These are phyloP conservation scores for Polyodon spathula DNA, from an alignment of 2,113 vertebrate genomes.

Conservation along the genomic window DNA sequence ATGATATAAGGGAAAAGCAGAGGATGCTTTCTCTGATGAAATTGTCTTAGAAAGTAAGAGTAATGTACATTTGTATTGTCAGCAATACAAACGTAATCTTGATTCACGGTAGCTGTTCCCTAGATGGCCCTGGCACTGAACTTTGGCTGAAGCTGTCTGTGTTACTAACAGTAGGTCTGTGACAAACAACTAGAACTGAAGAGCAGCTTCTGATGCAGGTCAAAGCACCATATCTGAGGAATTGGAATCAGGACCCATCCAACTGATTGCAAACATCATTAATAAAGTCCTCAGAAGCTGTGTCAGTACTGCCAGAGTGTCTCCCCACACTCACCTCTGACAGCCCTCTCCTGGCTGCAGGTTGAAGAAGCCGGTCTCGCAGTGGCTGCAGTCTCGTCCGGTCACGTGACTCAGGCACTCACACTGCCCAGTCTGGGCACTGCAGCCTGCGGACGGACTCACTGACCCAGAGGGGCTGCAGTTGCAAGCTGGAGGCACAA, in stretches of 20 bases:
- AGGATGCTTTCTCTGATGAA: too few species aligned
- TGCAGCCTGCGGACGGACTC: conserved; percentile 42
- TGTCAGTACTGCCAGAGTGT: fast-evolving
- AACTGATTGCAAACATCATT: background rate
- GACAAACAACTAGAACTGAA: too few species aligned
- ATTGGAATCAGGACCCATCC: background rate
- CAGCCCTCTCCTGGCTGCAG: conserved; percentile 65
- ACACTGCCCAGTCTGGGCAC: conserved; percentile 65
- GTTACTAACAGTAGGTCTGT: too few species aligned
- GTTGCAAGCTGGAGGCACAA: conserved; percentile 58
- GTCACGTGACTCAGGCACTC: conserved; percentile 66
- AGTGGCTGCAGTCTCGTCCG: conserved; percentile 62
- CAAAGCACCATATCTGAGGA: too few species aligned
- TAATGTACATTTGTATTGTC: too few species aligned
- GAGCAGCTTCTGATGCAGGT: too few species aligned
- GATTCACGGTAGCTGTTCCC: too few species aligned
- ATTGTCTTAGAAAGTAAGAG: too few species aligned
- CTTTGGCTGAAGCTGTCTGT: too few species aligned
- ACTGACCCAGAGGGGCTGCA: conserved; percentile 57
- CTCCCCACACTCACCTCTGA: conserved; percentile 61
- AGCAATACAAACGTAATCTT: too few species aligned
- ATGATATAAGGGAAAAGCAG: too few species aligned
- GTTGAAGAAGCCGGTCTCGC: conserved; percentile 65
- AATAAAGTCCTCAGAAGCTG: background rate
- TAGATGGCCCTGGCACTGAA: too few species aligned